Conservation (phyloP, 2,888 invertebrate genomes). For the Lordiphosa fenestrarum region DNA sequence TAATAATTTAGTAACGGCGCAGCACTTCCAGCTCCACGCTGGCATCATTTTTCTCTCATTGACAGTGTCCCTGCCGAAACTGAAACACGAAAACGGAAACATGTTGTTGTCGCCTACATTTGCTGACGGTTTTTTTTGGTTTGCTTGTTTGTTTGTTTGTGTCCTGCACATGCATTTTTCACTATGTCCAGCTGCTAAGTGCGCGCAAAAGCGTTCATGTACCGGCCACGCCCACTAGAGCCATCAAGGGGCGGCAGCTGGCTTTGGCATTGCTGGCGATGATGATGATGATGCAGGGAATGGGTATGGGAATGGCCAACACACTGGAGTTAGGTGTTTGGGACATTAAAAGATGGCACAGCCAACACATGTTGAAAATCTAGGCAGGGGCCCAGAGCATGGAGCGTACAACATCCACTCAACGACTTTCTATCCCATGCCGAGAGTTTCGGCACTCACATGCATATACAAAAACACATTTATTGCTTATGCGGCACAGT, state of each 20-base stretch:
- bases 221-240: constrained; percentile 47
- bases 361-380: constrained; percentile 38
- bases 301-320: constrained; percentile 2
- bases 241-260: constrained; percentile 43
- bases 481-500: constrained; percentile 42
- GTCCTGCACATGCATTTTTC: constrained; percentile 63
- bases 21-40: constrained; percentile 64
- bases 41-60: constrained; percentile 59
- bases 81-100: constrained; percentile 22
- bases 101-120: constrained; percentile 49
- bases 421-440: constrained; percentile 40
- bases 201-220: constrained; percentile 44
- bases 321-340: constrained; percentile 45
- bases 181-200: constrained; percentile 50
- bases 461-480: constrained; percentile 31
- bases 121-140: not conserved
- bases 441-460: constrained; percentile 36
- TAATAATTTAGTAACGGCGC: constrained; percentile 73
- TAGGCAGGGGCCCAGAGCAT: constrained; percentile 38
- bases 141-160: constrained; percentile 17
- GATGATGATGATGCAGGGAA: not conserved
- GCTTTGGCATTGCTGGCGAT: constrained; percentile 9
- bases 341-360: constrained; percentile 59
- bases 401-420: constrained; percentile 42
- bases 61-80: constrained; percentile 28